Conservation (phyloP, 2,113 vertebrate species). For the Leptodactylus fuscus region DNA sequence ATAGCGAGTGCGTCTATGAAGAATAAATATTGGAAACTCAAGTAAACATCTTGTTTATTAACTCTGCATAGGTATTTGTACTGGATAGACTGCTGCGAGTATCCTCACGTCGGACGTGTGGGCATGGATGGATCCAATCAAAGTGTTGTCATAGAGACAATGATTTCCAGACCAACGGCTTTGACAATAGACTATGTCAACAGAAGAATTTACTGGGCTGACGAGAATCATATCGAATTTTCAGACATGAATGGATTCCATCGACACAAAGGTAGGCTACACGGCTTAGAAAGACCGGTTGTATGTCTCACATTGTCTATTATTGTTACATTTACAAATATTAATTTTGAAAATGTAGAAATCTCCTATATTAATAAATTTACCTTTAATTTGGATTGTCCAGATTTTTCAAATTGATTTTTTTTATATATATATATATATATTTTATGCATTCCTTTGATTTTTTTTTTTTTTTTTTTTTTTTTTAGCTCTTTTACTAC, state of each 20-base stretch:
- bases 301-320: too few species aligned
- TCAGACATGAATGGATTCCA: conserved; percentile 93
- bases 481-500: too few species aligned
- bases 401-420: too few species aligned
- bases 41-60: conserved; percentile 60
- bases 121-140: conserved; percentile 95
- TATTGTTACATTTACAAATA: neutral
- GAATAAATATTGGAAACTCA: neutral
- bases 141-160: conserved; percentile 85
- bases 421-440: neutral
- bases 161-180: conserved; percentile 91
- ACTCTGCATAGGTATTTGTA: conserved; percentile 85
- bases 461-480: too few species aligned
- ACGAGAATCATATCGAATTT: conserved; percentile 95
- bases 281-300: neutral
- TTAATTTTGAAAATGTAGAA: neutral
- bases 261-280: conserved; percentile 84
- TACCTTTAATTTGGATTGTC: too few species aligned
- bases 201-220: conserved; percentile 94
- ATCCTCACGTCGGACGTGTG: conserved; percentile 89
- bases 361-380: too few species aligned
- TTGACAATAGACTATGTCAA: conserved; percentile 97
- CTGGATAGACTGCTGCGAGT: conserved; percentile 97
- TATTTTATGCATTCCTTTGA: too few species aligned
- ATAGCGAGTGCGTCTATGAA: neutral